A percentile compares a stretch with the other conserved stretches of the same genome.
Evolutionary conservation across 1,140 invertebrate genomes (phyloP).

Genomic region (Pseudomyrmex concolor): DNA sequence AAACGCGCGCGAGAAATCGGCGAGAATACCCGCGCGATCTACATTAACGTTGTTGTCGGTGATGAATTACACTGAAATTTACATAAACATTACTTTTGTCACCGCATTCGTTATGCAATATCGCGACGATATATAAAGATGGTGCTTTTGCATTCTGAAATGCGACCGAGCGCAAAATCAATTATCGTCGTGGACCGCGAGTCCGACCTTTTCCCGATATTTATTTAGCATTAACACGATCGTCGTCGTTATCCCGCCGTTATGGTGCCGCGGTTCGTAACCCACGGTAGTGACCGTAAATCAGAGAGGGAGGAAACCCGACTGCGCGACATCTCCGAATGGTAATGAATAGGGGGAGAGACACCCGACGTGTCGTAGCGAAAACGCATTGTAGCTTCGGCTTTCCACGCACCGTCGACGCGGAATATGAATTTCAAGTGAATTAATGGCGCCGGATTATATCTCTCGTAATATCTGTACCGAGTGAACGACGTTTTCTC

Average conservation of each 20-base stretch:
- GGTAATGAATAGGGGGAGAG: slow-evolving; percentile 39
- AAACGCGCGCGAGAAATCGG: not conserved
- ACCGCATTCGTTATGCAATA: slow-evolving; percentile 8
- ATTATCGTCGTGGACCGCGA: slow-evolving; percentile 32
- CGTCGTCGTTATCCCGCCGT: slow-evolving; percentile 39
- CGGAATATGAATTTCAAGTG: slow-evolving; percentile 47
- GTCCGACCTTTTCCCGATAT: slow-evolving; percentile 41
- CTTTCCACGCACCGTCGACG: slow-evolving; percentile 34
- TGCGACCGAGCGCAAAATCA: slow-evolving; percentile 44
- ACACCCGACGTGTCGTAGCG: not conserved
- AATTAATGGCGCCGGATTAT: slow-evolving; percentile 50
- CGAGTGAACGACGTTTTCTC: slow-evolving; percentile 5
- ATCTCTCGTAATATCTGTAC: slow-evolving; percentile 43
- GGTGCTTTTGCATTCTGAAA: slow-evolving; percentile 32
- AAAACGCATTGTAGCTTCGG: slow-evolving; percentile 42
- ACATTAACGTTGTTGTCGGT: slow-evolving; percentile 2
- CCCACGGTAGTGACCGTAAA: slow-evolving; percentile 42
- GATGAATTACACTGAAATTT: slow-evolving; percentile 37
- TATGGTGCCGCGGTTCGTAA: not conserved
- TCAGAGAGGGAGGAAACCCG: slow-evolving; percentile 11
- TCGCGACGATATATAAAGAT: slow-evolving; percentile 1
- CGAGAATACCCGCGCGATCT: not conserved
- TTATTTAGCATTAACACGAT: slow-evolving; percentile 57
- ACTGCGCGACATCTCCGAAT: slow-evolving; percentile 48
- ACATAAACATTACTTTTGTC: slow-evolving; percentile 14